These are phyloP conservation scores for Escarpia spicata DNA, from an alignment of 2,888 invertebrate genomes.

Conservation along the genomic window DNA sequence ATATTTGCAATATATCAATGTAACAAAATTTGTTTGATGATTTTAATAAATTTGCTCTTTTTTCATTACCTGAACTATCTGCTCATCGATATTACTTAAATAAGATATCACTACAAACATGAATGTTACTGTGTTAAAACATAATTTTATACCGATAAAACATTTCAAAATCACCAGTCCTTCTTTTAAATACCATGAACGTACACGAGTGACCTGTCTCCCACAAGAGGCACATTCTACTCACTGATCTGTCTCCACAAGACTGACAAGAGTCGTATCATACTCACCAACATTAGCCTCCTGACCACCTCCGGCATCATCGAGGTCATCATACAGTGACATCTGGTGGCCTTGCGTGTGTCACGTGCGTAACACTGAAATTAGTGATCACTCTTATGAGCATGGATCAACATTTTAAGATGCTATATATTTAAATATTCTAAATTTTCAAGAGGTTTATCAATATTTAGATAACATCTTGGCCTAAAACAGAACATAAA, in stretches of 20 bases:
- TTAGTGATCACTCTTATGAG: neutral
- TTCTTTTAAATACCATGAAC: neutral
- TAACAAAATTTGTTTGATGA: neutral
- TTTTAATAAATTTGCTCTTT: neutral
- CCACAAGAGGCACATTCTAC: no score
- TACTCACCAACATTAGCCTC: neutral
- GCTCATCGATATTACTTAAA: no score
- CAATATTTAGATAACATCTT: no score
- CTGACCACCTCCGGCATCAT: neutral
- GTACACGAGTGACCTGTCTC: neutral
- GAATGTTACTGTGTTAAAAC: no score
- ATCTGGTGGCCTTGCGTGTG: neutral
- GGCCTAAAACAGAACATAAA: no score
- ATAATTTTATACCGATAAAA: no score
- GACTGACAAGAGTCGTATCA: neutral
- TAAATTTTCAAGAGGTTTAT: neutral
- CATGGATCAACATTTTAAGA: neutral
- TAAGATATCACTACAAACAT: no score
- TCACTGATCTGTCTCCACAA: no score
- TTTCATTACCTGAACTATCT: neutral
- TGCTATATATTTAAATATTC: neutral
- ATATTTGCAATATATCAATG: neutral
- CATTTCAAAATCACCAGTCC: no score
- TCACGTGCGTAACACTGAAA: neutral
- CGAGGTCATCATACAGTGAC: neutral